Conservation (phyloP, 2,888 invertebrate species). For the Eupeodes luniger region DNA sequence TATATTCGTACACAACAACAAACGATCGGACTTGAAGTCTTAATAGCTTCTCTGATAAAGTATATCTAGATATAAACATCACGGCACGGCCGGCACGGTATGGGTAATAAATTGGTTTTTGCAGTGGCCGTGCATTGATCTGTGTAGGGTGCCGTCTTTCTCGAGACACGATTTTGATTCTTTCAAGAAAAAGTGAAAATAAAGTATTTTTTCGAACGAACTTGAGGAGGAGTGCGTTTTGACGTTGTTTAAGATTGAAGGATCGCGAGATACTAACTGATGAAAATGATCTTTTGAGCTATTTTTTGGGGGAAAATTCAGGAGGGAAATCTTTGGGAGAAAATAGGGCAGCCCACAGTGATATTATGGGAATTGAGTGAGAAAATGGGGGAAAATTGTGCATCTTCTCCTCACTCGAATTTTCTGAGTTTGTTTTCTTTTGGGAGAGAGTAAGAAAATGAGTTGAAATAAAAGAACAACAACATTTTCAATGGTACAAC, state of each 20-base stretch:
- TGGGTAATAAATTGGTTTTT: conserved; percentile 11
- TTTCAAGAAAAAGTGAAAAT: conserved; percentile 3
- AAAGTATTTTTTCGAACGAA: conserved; percentile 1
- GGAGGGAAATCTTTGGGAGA: conserved; percentile 41
- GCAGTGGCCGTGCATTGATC: not conserved
- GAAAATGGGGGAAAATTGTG: conserved; percentile 5
- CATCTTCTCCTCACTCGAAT: conserved; percentile 43
- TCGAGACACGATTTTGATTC: conserved; percentile 5
- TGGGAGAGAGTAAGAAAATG: not conserved
- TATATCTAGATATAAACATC: not conserved
- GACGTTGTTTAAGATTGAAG: conserved; percentile 39
- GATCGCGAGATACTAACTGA: conserved; percentile 60
- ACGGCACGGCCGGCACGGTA: not conserved
- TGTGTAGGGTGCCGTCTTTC: not conserved
- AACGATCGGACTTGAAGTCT: conserved; percentile 51
- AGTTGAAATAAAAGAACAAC: not conserved
- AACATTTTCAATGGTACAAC: too few species aligned
- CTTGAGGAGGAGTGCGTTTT: not conserved
- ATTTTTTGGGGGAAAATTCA: conserved; percentile 56
- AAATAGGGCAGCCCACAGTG: conserved; percentile 13
- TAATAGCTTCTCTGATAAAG: conserved; percentile 72
- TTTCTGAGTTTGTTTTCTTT: not conserved
- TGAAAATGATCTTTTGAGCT: conserved; percentile 54
- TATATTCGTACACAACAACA: not conserved
- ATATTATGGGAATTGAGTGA: not conserved